A percentile compares a stretch with the other conserved stretches of the same genome.
phyloP scores from a whole-genome alignment of 2,113 vertebrate species.

The Ondatra zibethicus region DNA sequence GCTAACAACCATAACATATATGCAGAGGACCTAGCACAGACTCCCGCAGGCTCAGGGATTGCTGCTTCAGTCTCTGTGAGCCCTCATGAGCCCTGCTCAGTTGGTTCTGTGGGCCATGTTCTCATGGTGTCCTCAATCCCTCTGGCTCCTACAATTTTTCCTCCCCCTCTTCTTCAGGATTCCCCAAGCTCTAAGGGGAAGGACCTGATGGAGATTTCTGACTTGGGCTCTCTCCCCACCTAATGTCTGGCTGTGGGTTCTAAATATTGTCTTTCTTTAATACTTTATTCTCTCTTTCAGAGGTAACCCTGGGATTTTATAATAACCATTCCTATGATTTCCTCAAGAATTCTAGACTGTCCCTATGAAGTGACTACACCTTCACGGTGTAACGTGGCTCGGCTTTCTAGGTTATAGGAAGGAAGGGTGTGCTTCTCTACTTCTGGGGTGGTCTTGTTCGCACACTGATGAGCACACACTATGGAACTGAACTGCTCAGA shows the following conservation, averaged over 20 bases:
- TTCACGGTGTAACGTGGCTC: neutral
- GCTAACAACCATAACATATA: neutral
- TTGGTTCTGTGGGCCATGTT: neutral
- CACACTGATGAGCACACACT: neutral
- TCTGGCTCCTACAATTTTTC: neutral
- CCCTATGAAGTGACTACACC: neutral
- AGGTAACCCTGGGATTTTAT: neutral
- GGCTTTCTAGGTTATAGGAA: neutral
- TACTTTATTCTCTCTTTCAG: neutral
- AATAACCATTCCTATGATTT: neutral
- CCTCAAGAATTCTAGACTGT: neutral
- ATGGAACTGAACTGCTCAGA: neutral
- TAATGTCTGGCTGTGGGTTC: neutral
- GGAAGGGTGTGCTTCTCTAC: neutral
- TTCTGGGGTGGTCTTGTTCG: neutral
- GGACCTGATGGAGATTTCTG: neutral
- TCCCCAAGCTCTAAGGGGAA: neutral
- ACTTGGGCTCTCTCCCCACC: neutral
- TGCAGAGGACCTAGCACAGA: neutral
- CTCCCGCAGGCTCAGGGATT: neutral
- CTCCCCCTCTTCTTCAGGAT: neutral
- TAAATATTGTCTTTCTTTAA: too few relatives aligned
- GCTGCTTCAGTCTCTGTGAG: neutral
- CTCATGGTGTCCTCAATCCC: neutral
- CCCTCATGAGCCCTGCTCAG: neutral